A percentile compares a stretch with the other conserved stretches of the same genome.
Evolutionary conservation across 2,888 invertebrate species (phyloP).

Genomic region (Hofmannophila pseudospretella): DNA sequence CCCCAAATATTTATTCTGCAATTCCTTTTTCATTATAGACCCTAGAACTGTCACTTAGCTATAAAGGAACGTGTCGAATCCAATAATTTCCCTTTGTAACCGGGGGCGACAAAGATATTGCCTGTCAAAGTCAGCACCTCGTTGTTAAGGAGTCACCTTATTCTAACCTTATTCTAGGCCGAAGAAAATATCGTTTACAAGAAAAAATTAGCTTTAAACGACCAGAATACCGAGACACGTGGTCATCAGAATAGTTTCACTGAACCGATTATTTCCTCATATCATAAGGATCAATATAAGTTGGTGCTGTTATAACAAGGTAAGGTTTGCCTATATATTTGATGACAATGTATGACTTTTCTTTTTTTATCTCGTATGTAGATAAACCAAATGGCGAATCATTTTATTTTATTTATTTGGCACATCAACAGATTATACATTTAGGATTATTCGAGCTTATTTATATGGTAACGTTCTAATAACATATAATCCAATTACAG

Average conservation of each 20-base stretch:
- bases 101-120: constrained; percentile 43
- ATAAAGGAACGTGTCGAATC: constrained; percentile 12
- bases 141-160: constrained; percentile 48
- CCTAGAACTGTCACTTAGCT: too few relatives aligned
- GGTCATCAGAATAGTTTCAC: constrained; percentile 19
- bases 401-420: too few relatives aligned
- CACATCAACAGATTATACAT: too few relatives aligned
- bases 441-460: too few relatives aligned
- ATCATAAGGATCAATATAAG: constrained; percentile 18
- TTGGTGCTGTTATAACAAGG: constrained; percentile 46
- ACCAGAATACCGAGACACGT: constrained; percentile 31
- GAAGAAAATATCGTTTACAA: constrained; percentile 57
- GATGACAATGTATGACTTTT: not conserved
- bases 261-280: not conserved
- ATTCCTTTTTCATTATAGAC: too few relatives aligned
- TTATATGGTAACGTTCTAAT: too few relatives aligned
- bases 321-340: constrained; percentile 16
- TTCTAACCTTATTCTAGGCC: constrained; percentile 32
- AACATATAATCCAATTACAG: too few relatives aligned
- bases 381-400: too few relatives aligned
- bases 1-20: too few relatives aligned
- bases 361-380: too few relatives aligned
- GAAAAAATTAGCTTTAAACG: constrained; percentile 44
- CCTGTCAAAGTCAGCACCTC: constrained; percentile 57
- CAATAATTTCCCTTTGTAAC: constrained; percentile 37